These are phyloP conservation scores for Campylorhamphus procurvoides DNA, from an alignment of 2,113 vertebrate genomes.

Conservation along the genomic window DNA sequence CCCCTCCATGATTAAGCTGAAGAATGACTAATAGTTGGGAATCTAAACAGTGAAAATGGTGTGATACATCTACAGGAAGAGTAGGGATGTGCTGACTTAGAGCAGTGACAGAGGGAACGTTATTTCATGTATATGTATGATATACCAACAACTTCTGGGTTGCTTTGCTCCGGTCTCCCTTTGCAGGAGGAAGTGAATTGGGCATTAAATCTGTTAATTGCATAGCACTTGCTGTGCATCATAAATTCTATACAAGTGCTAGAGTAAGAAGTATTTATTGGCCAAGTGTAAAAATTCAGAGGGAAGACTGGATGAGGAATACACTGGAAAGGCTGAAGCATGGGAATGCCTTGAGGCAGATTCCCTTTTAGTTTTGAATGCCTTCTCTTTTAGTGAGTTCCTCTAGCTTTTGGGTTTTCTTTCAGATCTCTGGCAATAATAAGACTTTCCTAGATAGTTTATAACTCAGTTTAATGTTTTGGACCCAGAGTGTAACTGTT, in stretches of 20 bases:
- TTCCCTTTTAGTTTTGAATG: not conserved
- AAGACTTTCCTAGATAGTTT: not conserved
- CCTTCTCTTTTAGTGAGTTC: not conserved
- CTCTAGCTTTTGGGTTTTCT: not conserved
- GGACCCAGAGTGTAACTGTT: not conserved
- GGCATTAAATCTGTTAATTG: constrained; percentile 55
- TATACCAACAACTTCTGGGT: not conserved
- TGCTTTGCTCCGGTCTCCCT: not conserved
- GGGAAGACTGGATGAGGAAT: not conserved
- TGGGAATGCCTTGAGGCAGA: not conserved
- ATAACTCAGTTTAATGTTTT: not conserved
- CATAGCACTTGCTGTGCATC: not conserved
- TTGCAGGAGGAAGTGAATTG: constrained; percentile 17
- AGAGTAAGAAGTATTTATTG: constrained; percentile 16
- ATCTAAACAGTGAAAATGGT: constrained; percentile 17
- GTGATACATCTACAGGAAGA: not conserved
- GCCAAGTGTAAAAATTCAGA: not conserved
- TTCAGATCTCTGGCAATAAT: not conserved
- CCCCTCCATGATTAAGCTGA: constrained; percentile 17
- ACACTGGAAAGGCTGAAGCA: not conserved
- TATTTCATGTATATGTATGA: constrained; percentile 9
- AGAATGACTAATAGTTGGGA: constrained; percentile 21
- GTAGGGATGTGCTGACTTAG: not conserved
- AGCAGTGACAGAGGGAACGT: not conserved
- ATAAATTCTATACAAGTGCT: not conserved